Evolutionary conservation across 2,113 vertebrate species (phyloP).

Genomic region (Dicrurus megarhynchus): DNA sequence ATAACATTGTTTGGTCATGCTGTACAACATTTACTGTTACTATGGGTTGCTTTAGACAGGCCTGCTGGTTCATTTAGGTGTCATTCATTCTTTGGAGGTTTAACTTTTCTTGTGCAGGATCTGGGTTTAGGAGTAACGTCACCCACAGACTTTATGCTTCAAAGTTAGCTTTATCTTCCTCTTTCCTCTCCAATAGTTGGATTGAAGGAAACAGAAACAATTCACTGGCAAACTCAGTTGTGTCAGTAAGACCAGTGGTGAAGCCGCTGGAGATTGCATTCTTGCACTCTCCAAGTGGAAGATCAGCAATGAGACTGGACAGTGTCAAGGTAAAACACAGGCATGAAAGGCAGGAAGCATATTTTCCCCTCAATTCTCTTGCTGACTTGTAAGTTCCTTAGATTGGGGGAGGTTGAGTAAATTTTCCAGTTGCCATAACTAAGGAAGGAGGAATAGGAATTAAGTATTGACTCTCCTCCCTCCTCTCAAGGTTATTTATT

Average conservation of each 20-base stretch:
- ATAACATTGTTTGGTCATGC: neutral
- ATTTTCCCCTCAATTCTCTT: neutral
- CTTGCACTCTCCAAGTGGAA: neutral
- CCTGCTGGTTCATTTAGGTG: neutral
- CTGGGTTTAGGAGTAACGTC: neutral
- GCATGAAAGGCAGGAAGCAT: neutral
- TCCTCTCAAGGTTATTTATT: neutral
- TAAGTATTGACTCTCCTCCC: neutral
- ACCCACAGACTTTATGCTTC: neutral
- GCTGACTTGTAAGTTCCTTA: neutral
- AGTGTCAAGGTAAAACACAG: neutral
- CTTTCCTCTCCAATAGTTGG: neutral
- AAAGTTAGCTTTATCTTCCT: neutral
- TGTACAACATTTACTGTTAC: neutral
- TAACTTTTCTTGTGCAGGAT: neutral
- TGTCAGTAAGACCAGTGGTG: neutral
- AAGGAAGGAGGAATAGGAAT: neutral
- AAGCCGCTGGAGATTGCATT: neutral
- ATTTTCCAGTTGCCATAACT: neutral
- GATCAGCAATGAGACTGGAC: neutral
- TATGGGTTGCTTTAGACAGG: neutral
- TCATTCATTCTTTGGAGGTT: neutral
- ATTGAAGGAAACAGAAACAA: neutral
- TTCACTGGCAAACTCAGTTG: neutral
- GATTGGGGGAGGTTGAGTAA: neutral